Base-by-base conservation (phyloP, 2,797 vertebrate genomes). In the Pelobates cultripes region DNA sequence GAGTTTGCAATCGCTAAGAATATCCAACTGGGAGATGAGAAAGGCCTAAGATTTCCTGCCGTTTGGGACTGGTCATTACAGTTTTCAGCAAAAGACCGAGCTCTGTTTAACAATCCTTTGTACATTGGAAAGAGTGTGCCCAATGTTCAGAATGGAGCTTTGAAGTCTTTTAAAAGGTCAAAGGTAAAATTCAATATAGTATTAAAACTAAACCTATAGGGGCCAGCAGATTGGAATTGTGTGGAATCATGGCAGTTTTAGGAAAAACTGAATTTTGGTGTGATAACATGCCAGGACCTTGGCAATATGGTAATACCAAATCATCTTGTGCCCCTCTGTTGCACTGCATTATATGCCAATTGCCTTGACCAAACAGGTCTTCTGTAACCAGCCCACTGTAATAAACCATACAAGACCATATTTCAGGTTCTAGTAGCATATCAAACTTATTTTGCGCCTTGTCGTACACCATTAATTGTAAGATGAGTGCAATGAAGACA, bases 21-120 rank as follows among this genome's bases (percentile, higher is more conserved):
- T 45, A 97, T 99, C 87, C 94, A 95, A 55, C 86, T 95, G 88
- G 95, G 95, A 43, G 95, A 96, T 67, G 96, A 97, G 85, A 96
- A 95, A 77, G 92, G 90, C 70, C 90, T 97, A 70, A 93, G 75
- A 70, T 98, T 99, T 88, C 97, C 98, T n/a, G 94, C 95, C 0
- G 97, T 98, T 51, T 99, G 98, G 98, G 95, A 98, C 87, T 99
- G 98, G 98, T 96, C 96, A 2, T 95, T 97, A 40, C 98, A 99
- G 92, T 97, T 95, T 81, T 91, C 94, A 3, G 85, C 86, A 7
- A 94, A 94, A 90, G 97, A 99, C 81, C 92, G 96, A 83, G 90
- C 96, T 68, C 95, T 99, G 43, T 99, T 99, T 85, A 97, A 97
- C 90, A 99, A 97, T 88, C 98, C 97, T 1, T 90, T 96, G 89